Evolutionary conservation across 1,140 invertebrate genomes (phyloP).

Genomic region (Papilio aristodemus): DNA sequence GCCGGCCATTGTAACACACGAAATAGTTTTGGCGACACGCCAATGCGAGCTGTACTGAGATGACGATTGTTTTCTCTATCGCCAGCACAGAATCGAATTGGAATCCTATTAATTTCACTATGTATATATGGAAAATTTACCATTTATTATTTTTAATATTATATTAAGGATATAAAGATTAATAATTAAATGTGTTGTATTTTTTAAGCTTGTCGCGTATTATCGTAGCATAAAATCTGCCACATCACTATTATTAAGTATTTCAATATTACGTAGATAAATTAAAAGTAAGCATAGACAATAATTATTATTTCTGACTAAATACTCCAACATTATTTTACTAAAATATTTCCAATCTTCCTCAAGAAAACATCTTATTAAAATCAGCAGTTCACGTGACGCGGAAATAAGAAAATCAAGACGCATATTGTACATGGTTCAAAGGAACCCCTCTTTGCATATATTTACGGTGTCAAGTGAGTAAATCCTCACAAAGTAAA

Average conservation of each 20-base stretch:
- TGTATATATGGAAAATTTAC: not conserved
- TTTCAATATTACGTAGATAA: not conserved
- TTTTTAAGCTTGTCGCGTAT: not conserved
- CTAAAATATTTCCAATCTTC: too few species aligned
- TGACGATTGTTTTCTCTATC: conserved; percentile 39
- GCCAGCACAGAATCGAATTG: conserved; percentile 11
- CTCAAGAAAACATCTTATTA: not conserved
- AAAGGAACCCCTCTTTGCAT: conserved; percentile 3
- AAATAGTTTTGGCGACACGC: conserved; percentile 63
- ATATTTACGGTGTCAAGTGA: not conserved
- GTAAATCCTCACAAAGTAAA: not conserved
- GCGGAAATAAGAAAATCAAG: not conserved
- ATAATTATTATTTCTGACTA: too few species aligned
- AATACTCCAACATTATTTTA: too few species aligned
- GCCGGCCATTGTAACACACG: conserved; percentile 56
- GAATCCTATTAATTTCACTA: conserved; percentile 2
- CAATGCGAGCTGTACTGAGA: conserved; percentile 50
- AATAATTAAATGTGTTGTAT: not conserved
- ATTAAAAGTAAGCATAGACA: too few species aligned
- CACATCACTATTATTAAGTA: not conserved
- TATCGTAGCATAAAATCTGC: not conserved
- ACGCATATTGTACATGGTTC: not conserved
- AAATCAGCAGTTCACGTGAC: not conserved
- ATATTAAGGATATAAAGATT: too few species aligned
- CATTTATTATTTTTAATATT: not conserved